Base-by-base conservation (phyloP, 2,888 invertebrate species). In the Leucophenga maculata region DNA sequence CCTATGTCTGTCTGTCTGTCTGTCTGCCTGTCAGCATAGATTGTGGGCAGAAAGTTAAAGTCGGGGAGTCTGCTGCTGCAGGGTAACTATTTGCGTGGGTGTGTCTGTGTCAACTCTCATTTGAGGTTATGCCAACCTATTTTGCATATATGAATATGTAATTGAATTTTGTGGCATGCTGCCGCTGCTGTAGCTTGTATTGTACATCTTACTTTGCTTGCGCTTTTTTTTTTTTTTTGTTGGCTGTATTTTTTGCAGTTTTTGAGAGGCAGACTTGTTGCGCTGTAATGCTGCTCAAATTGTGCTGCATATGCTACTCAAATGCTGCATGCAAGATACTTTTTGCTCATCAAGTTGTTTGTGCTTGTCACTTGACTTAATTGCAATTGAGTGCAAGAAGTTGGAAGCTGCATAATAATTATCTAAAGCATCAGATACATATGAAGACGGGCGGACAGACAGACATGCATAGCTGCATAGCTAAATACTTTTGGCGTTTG, bases 81-180 rank as follows among this genome's bases (percentile, higher is more conserved):
- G 39, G 16, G 13, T 20, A 22, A 20, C 46, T 70, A 54, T 6
- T 68, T 65, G 32, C 72, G 72, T 65, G 69, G 70, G 20, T 71
- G 72, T 54, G 54, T 78, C 80, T 80, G 80, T 77, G 81, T 74
- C 77, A 77, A 80, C 80, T 79, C 78, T 79, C 48, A 59, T 67
- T 67, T 67, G 54, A 54, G 44, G 55, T 80, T 71, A 75, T 48
- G 46, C 46, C 62, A 48, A 64, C 62, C 46, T 48, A 76, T 77
- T 70, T 74, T 81, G 80, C 83, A 81, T 81, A 81, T 78, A 81
- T 81, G 80, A 81, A 81, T 81, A 81, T 75, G 79, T 81, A 81
- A 81, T 81, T 81, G 81, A 82, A 82, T 81, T 81, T 75, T 81
- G 80, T 81, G 80, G 80, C 80, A 75, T 76, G 82, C 77, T 79